phyloP scores from a whole-genome alignment of 1,140 invertebrate species.

The Drosophila nasuta region DNA sequence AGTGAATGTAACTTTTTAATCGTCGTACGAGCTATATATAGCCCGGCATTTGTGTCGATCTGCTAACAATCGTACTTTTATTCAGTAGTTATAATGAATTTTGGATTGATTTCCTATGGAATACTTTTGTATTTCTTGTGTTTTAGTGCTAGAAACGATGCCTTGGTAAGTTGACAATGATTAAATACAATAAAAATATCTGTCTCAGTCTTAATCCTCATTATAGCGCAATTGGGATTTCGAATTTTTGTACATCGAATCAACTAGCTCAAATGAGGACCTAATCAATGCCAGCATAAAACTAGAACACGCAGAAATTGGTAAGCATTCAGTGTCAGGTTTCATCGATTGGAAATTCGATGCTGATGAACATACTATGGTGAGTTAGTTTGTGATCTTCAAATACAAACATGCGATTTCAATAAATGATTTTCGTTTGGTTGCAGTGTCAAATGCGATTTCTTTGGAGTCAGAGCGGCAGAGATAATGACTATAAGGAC shows the following conservation, averaged over 20 bases:
- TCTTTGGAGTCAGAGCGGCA: background rate
- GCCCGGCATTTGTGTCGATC: no score
- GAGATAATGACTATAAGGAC: background rate
- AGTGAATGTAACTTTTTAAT: no score
- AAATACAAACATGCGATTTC: no score
- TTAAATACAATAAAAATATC: no score
- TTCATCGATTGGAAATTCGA: conserved; percentile 8
- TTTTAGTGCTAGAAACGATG: background rate
- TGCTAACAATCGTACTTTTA: no score
- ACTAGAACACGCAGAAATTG: background rate
- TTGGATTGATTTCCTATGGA: background rate
- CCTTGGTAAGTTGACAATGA: background rate
- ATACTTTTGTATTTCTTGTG: background rate
- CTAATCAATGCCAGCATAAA: background rate
- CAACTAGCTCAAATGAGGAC: background rate
- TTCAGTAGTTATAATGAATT: no score
- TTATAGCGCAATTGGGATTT: conserved; percentile 5
- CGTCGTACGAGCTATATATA: no score
- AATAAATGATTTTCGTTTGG: background rate
- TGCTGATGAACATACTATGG: conserved; percentile 1
- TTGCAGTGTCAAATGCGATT: background rate
- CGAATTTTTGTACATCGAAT: background rate
- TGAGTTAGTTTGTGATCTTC: background rate
- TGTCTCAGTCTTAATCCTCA: no score
- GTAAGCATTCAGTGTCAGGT: background rate